Percentiles rank a stretch among this genome's conserved stretches.
phyloP scores from a whole-genome alignment of 2,797 vertebrate species.

The Acipenser ruthenus region DNA sequence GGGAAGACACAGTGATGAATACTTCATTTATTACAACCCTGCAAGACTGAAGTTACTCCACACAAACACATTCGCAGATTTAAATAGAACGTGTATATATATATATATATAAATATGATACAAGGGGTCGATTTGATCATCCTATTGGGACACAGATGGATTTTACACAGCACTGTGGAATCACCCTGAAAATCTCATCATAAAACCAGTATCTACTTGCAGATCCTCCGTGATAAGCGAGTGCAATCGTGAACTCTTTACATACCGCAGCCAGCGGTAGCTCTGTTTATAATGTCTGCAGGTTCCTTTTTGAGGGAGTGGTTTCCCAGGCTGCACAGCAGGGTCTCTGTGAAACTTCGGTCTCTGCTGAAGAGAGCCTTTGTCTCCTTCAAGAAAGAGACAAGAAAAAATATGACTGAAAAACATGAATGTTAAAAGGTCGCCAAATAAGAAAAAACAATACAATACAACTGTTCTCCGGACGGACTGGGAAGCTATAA shows the following conservation, averaged over 20 bases:
- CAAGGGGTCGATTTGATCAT: too few species aligned
- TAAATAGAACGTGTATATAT: too few species aligned
- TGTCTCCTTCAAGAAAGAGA: conserved; percentile 33
- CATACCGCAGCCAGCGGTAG: conserved; percentile 70
- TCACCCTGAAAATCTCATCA: too few species aligned
- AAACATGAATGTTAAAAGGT: not conserved
- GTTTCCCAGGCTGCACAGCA: conserved; percentile 65
- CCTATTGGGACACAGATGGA: too few species aligned
- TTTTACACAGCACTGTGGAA: too few species aligned
- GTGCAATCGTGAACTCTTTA: too few species aligned
- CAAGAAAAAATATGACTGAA: too few species aligned
- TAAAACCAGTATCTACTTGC: too few species aligned
- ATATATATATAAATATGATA: too few species aligned
- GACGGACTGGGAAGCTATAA: not conserved
- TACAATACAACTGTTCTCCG: not conserved
- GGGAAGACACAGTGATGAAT: not conserved
- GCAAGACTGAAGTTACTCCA: too few species aligned
- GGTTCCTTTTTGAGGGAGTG: conserved; percentile 61
- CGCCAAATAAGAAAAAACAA: not conserved
- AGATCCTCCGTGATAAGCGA: too few species aligned
- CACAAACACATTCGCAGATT: too few species aligned
- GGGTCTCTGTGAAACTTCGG: conserved; percentile 44
- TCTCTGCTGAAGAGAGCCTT: conserved; percentile 15
- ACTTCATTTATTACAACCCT: not conserved
- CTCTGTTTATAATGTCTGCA: conserved; percentile 73